These are phyloP conservation scores for Polymixis flavicincta DNA, from an alignment of 2,888 invertebrate species.

Conservation along the genomic window DNA sequence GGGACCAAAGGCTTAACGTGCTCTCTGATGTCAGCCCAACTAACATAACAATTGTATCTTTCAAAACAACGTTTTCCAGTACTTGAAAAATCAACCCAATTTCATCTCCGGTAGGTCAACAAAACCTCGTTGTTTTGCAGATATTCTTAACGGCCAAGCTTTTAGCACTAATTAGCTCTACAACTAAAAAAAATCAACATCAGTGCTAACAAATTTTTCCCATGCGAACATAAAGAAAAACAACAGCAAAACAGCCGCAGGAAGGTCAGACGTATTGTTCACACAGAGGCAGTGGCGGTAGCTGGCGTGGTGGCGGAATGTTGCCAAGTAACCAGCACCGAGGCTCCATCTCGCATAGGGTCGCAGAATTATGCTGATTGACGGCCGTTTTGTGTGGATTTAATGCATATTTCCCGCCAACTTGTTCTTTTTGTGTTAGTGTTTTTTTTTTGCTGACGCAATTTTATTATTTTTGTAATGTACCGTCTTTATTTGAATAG, in stretches of 20 bases:
- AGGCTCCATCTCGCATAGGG: neutral
- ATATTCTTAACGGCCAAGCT: conserved; percentile 18
- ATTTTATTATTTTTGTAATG: no score
- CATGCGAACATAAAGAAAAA: conserved; percentile 37
- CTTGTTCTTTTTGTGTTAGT: no score
- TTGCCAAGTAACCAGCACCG: neutral
- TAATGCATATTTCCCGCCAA: no score
- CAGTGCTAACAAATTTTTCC: conserved; percentile 16
- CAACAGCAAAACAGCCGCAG: conserved; percentile 6
- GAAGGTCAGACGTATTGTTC: neutral
- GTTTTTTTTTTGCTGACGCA: no score
- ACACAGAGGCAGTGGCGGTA: no score
- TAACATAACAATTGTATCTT: no score
- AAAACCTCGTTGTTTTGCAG: conserved; percentile 35
- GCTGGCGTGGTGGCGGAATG: no score
- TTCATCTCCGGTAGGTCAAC: conserved; percentile 6
- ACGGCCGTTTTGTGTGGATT: no score
- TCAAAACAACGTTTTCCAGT: neutral
- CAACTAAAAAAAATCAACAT: conserved; percentile 19
- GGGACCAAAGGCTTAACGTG: no score
- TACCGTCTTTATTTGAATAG: neutral
- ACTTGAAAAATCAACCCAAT: neutral
- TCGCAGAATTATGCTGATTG: neutral
- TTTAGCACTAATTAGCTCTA: conserved; percentile 43
- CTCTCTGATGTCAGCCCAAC: no score